phyloP scores from a whole-genome alignment of 2,797 vertebrate species.

The Florisuga fusca region DNA sequence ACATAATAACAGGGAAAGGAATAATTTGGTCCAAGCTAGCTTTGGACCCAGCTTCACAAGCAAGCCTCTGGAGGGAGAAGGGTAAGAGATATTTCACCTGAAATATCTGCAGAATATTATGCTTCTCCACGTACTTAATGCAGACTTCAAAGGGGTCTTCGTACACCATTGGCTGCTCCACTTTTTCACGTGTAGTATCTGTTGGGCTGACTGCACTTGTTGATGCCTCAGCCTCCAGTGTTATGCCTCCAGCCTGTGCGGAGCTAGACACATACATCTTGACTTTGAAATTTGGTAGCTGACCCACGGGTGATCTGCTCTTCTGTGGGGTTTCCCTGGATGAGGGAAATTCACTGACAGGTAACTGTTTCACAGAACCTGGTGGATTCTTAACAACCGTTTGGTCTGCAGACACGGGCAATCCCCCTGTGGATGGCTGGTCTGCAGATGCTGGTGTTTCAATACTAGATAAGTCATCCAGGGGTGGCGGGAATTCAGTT shows the following conservation, averaged over 20 bases:
- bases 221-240: background rate
- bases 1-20: background rate
- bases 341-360: background rate
- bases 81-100: conserved; percentile 77
- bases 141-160: conserved; percentile 81
- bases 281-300: background rate
- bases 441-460: background rate
- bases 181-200: background rate
- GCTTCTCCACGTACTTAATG: conserved; percentile 82
- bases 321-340: background rate
- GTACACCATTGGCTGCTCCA: conserved; percentile 29
- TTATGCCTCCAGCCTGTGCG: background rate
- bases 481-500: background rate
- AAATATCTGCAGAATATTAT: conserved; percentile 84
- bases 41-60: background rate
- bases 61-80: background rate
- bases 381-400: background rate
- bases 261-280: background rate
- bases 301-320: background rate
- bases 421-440: background rate
- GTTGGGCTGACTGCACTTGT: background rate
- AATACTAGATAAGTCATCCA: background rate
- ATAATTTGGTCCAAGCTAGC: background rate
- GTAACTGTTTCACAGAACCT: background rate
- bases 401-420: background rate